Base-by-base conservation (phyloP, 2,888 invertebrate species). In the Synergus umbraculus region DNA sequence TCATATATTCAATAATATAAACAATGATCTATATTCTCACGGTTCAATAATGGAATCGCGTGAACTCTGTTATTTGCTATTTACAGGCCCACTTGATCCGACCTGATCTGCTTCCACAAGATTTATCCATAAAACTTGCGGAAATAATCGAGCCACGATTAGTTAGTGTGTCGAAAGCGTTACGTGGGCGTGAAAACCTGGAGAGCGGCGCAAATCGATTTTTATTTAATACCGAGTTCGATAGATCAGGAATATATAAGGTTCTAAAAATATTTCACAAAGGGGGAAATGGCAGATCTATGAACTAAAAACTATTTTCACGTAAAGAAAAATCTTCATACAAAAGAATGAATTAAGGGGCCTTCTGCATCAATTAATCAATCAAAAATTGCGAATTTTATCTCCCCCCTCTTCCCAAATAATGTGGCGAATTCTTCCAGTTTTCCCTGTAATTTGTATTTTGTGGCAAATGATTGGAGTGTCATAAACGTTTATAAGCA, bases 121-220 rank as follows among this genome's bases (percentile, higher is more conserved):
- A 79, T 76, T 22, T 65, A 76, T 22, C 22, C 41, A 66, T 22
- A 78, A 78, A 78, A 78, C 49, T 63, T 49, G 63, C 63, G 37
- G 77, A 66, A 76, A 76, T 82, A 82, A 82, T 80, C 78, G 73
- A 69, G 65, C 60, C 49, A 60, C 49, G 76, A 76, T 78, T 65
- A 65, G 46, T 69, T 49, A 79, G 78, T 78, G 65, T 80, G 79
- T 81, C 78, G 79, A 82, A 79, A 79, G 63, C 41, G 64, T 78
- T 76, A 77, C 79, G 81, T 82, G 77, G 82, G 82, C 81, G 79
- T 76, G 80, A 79, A 76, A 76, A 66, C n/a, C n/a, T 73, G 67
- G 73, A 73, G 73, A 65, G 69, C 44, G n/a, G 37, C 13, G 54
- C 77, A 60, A 81, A 69, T 69, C 49, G 49, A 73, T 73, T 49